phyloP scores from a whole-genome alignment of 1,140 invertebrate species.

The Phthorimaea operculella region DNA sequence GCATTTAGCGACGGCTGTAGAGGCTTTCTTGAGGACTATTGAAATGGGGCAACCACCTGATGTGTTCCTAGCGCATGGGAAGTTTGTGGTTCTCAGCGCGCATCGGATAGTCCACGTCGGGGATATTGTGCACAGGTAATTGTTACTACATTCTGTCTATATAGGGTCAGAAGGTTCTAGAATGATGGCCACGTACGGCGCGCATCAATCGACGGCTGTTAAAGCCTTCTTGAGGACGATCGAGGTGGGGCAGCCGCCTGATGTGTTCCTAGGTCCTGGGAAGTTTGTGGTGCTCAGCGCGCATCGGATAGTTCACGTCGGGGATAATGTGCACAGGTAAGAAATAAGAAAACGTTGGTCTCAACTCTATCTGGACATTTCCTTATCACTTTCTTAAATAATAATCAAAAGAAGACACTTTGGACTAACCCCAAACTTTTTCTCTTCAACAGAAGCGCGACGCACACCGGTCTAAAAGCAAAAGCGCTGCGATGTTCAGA shows the following conservation, averaged over 20 bases:
- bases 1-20: constrained; percentile 88
- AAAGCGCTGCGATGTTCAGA: constrained; percentile 84
- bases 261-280: constrained; percentile 91
- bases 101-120: constrained; percentile 94
- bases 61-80: constrained; percentile 92
- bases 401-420: too few species aligned
- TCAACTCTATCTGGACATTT: too few species aligned
- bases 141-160: too few species aligned
- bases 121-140: constrained; percentile 82
- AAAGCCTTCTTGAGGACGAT: constrained; percentile 92
- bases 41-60: constrained; percentile 94
- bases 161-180: too few species aligned
- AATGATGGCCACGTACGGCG: constrained; percentile 83
- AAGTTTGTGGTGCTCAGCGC: constrained; percentile 95
- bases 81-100: constrained; percentile 92
- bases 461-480: constrained; percentile 76
- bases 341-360: too few species aligned
- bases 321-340: constrained; percentile 86
- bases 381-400: too few species aligned
- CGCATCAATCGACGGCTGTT: constrained; percentile 87
- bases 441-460: constrained; percentile 71
- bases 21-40: constrained; percentile 90
- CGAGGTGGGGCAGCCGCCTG: constrained; percentile 92
- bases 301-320: constrained; percentile 92
- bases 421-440: background rate